Evolutionary conservation across 2,113 vertebrate genomes (phyloP).

Genomic region (Anguilla rostrata): DNA sequence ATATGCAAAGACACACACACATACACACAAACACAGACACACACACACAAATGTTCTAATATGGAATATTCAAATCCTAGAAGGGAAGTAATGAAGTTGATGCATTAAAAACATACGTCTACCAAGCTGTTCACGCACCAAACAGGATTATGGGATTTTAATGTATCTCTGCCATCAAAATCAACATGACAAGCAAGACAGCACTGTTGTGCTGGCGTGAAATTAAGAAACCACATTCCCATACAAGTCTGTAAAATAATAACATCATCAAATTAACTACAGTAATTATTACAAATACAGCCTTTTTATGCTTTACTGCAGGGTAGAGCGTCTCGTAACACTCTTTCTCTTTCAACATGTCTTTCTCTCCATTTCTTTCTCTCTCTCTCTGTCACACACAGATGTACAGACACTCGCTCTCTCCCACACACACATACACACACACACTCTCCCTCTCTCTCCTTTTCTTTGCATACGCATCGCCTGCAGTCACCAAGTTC

Average conservation of each 20-base stretch:
- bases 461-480: constrained; percentile 75
- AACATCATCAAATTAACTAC: constrained; percentile 64
- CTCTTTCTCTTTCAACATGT: constrained; percentile 16
- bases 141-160: background rate
- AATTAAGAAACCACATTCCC: constrained; percentile 47
- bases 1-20: too few species aligned
- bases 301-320: constrained; percentile 48
- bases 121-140: background rate
- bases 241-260: constrained; percentile 52
- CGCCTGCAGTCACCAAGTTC: constrained; percentile 65
- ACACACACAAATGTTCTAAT: background rate
- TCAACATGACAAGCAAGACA: background rate
- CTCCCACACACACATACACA: too few species aligned
- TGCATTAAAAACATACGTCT: background rate
- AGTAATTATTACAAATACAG: constrained; percentile 68
- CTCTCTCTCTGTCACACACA: constrained; percentile 42
- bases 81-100: background rate
- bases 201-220: background rate
- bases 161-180: background rate
- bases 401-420: too few species aligned
- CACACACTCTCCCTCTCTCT: constrained; percentile 47
- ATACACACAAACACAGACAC: too few species aligned
- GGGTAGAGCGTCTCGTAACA: constrained; percentile 53
- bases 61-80: background rate
- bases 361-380: constrained; percentile 25